Conservation (phyloP, 1,140 invertebrate genomes). For the Cydia amplana region DNA sequence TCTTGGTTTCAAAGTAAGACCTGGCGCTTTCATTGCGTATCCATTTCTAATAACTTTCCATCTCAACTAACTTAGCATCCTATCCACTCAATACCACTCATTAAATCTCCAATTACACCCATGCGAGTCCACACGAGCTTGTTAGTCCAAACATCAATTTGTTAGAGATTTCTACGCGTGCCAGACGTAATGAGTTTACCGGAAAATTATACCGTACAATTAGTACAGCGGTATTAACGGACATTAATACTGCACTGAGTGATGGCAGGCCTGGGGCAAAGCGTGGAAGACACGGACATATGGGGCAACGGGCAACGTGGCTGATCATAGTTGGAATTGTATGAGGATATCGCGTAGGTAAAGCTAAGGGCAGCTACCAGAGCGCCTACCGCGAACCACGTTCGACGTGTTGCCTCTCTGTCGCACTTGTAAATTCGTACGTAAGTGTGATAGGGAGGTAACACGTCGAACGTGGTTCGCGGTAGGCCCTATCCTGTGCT, state of each 20-base stretch:
- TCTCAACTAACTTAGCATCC: conserved; percentile 17
- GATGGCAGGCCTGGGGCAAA: conserved; percentile 60
- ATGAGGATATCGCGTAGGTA: too few species aligned
- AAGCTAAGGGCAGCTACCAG: too few species aligned
- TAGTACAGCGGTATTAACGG: conserved; percentile 65
- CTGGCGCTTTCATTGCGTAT: conserved; percentile 1
- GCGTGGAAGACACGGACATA: not conserved
- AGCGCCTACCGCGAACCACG: too few species aligned
- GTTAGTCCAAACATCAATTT: conserved; percentile 43
- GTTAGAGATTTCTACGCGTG: conserved; percentile 52
- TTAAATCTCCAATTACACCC: conserved; percentile 25
- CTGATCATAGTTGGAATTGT: too few species aligned
- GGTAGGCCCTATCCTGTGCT: too few species aligned
- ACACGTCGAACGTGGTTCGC: too few species aligned
- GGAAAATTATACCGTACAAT: conserved; percentile 67
- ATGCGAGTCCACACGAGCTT: conserved; percentile 17
- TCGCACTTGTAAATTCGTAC: too few species aligned
- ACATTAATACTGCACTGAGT: conserved; percentile 63
- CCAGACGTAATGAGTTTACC: conserved; percentile 70
- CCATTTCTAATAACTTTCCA: conserved; percentile 21
- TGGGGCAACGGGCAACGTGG: not conserved
- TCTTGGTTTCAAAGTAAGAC: too few species aligned
- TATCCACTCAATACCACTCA: conserved; percentile 22
- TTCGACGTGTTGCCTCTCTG: too few species aligned
- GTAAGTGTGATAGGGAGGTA: too few species aligned